Conservation (phyloP, 2,888 invertebrate species). For the Schizotus pectinicornis region DNA sequence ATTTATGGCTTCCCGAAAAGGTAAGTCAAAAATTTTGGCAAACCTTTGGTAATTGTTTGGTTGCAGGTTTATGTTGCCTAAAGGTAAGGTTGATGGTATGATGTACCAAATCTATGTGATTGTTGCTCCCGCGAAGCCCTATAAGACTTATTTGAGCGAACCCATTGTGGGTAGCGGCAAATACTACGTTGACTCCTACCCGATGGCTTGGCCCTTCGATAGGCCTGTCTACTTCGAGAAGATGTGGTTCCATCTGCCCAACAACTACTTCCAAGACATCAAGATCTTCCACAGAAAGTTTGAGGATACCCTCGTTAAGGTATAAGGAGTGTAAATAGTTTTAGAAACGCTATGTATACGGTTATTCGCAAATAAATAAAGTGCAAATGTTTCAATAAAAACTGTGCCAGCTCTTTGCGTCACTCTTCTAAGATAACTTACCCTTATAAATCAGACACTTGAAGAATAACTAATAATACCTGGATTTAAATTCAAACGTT, state of each 20-base stretch:
- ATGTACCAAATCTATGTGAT: slow-evolving; percentile 61
- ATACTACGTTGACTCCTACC: slow-evolving; percentile 63
- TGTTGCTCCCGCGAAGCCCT: slow-evolving; percentile 57
- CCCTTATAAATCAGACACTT: no score
- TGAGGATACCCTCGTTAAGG: no score
- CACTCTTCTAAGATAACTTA: no score
- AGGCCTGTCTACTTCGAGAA: slow-evolving; percentile 64
- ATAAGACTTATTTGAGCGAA: slow-evolving; percentile 1
- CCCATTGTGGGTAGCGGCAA: neutral
- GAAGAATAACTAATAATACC: no score
- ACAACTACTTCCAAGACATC: slow-evolving; percentile 71
- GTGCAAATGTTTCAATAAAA: no score
- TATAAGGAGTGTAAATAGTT: no score
- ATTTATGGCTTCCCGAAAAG: slow-evolving; percentile 75
- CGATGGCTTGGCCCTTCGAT: slow-evolving; percentile 78
- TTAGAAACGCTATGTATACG: no score
- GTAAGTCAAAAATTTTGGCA: slow-evolving; percentile 22
- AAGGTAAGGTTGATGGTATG: slow-evolving; percentile 70
- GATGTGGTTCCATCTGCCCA: slow-evolving; percentile 68
- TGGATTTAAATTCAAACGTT: no score
- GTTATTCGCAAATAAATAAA: no score
- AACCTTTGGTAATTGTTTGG: slow-evolving; percentile 3
- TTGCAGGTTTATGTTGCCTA: slow-evolving; percentile 68
- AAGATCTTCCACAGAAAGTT: slow-evolving; percentile 66
- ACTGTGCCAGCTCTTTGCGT: no score